These are phyloP conservation scores for Neoaliturus tenellus DNA, from an alignment of 2,888 invertebrate species.

Conservation along the genomic window DNA sequence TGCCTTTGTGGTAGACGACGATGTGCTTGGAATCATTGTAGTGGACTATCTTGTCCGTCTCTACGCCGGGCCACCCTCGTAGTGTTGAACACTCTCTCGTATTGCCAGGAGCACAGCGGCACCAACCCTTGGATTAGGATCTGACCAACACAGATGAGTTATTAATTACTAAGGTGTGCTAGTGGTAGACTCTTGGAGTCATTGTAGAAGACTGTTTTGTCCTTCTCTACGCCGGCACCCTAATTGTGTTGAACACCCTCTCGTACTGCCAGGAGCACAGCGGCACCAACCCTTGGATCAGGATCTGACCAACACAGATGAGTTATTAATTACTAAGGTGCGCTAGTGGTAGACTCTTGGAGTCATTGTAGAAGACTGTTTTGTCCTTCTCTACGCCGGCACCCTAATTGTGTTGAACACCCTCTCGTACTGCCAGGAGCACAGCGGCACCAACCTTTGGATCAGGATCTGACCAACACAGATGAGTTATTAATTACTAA, in stretches of 20 bases:
- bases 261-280: slow-evolving; percentile 99
- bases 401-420: no score
- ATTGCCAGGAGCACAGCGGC: slow-evolving; percentile 98
- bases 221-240: slow-evolving; percentile 94
- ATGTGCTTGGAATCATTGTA: slow-evolving; percentile 94
- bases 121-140: slow-evolving; percentile 94
- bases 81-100: slow-evolving; percentile 98
- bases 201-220: slow-evolving; percentile 91
- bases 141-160: no score
- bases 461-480: no score
- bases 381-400: no score
- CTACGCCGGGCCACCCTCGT: slow-evolving; percentile 95
- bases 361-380: no score
- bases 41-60: slow-evolving; percentile 94
- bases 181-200: slow-evolving; percentile 94
- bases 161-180: no score
- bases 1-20: slow-evolving; percentile 94
- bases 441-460: no score
- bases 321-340: no score
- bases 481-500: no score
- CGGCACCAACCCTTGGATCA: slow-evolving; percentile 94
- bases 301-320: no score
- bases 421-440: no score
- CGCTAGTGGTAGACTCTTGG: no score
- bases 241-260: slow-evolving; percentile 96